phyloP scores from a whole-genome alignment of 2,113 vertebrate species.

The Uropsilus gracilis region DNA sequence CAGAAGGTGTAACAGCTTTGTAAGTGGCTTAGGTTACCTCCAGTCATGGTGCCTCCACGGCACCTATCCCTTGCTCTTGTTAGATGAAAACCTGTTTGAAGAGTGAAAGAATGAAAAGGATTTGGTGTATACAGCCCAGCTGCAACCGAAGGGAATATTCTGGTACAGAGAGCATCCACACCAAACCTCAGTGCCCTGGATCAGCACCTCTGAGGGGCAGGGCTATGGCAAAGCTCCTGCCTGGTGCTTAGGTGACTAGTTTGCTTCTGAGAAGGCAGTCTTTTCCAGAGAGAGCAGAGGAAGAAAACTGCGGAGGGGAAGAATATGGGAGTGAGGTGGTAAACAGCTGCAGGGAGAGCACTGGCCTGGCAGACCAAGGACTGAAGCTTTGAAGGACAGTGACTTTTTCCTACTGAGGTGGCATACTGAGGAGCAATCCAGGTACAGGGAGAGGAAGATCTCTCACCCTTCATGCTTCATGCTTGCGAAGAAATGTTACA shows the following conservation, averaged over 20 bases:
- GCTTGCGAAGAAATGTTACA: background rate
- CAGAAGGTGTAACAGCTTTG: background rate
- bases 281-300: slow-evolving; percentile 94
- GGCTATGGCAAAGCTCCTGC: slow-evolving; percentile 93
- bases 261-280: slow-evolving; percentile 95
- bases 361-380: slow-evolving; percentile 82
- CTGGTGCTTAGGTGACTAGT: slow-evolving; percentile 92
- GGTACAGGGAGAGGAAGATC: slow-evolving; percentile 68
- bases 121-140: slow-evolving; percentile 90
- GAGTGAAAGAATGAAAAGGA: slow-evolving; percentile 91
- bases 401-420: slow-evolving; percentile 95
- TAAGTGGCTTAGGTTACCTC: background rate
- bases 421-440: slow-evolving; percentile 89
- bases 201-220: slow-evolving; percentile 91
- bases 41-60: slow-evolving; percentile 72
- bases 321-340: slow-evolving; percentile 93
- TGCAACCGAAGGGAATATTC: slow-evolving; percentile 93
- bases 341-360: slow-evolving; percentile 92
- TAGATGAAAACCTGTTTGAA: slow-evolving; percentile 91
- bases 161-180: slow-evolving; percentile 90
- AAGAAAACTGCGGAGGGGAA: slow-evolving; percentile 91
- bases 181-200: slow-evolving; percentile 92
- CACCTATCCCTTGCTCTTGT: slow-evolving; percentile 92
- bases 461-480: background rate
- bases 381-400: slow-evolving; percentile 91